Base-by-base conservation (phyloP, 1,140 invertebrate species). In the Caenorhabditis briggsae region DNA sequence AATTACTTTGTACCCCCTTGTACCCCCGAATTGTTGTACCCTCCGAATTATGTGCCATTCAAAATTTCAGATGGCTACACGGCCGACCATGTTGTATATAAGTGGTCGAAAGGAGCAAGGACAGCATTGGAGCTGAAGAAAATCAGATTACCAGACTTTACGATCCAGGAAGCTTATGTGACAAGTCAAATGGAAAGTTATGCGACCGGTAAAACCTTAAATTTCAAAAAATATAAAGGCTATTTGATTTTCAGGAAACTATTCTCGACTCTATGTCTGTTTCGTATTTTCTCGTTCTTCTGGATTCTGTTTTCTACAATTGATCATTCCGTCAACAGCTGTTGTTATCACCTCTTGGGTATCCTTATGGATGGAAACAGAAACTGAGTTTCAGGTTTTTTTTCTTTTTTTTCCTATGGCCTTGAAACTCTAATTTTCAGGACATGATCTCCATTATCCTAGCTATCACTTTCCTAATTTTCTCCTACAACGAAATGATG, bases 391-490 rank as follows among this genome's bases (percentile, higher is more conserved):
- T 59, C 90, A 91, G 86, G 90, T 89, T 55, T 55, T 23, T 43
- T 43, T 43, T 25, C 5, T 41, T 83, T 48, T 0, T 55, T 25
- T 82, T 25, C 2, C 1, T 2, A 33, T 53, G 50, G 6, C 0
- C 0, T 78, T 11, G 9, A 78, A 20, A 12, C 55, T 65, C 43
- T 9, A 41, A 14, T 50, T 86, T 97, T 90, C 94, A 98, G 92
- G 97, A 97, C 92, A 97, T 98, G 92, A 98, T 97, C 93, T 98
- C 90, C 93, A 96, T 91, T 50, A 93, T 98, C 93, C 95, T 98
- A 93, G 98, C 97, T 91, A 98, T 98, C 96, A 98, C 97, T 90
- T 98, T 97, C 88, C 95, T 98, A 90, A 97, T 98, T 96, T 98
- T 97, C 89, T 98, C 96, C 90, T 98, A 97, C 91, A 98, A 98